These are phyloP conservation scores for Bradysia coprophila DNA, from an alignment of 1,140 invertebrate species.

Conservation along the genomic window DNA sequence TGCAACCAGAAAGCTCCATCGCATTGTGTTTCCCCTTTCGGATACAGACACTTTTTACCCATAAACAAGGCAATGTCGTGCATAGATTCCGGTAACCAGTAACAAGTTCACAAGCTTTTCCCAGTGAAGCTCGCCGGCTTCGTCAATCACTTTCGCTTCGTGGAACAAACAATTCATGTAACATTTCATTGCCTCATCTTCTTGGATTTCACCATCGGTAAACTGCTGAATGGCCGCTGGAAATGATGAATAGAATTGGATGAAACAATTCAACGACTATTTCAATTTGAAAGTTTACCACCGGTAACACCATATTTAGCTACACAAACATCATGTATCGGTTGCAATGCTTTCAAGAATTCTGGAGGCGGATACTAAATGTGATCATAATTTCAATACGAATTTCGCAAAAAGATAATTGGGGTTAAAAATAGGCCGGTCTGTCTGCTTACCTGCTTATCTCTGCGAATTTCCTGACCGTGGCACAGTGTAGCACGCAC, in stretches of 20 bases:
- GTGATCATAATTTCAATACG: no score
- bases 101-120: slow-evolving; percentile 12
- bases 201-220: slow-evolving; percentile 13
- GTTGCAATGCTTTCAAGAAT: neutral
- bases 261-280: neutral
- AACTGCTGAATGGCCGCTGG: slow-evolving; percentile 18
- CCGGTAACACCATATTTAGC: neutral
- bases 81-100: slow-evolving; percentile 10
- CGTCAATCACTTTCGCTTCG: slow-evolving; percentile 16
- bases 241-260: neutral
- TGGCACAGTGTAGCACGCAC: no score
- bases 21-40: slow-evolving; percentile 16
- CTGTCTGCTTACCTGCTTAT: no score
- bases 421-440: no score
- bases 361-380: neutral
- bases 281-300: slow-evolving; percentile 1
- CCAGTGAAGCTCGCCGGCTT: slow-evolving; percentile 17
- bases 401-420: no score
- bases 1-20: slow-evolving; percentile 20
- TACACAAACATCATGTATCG: slow-evolving; percentile 2
- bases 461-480: no score
- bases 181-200: slow-evolving; percentile 10
- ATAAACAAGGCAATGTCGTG: slow-evolving; percentile 11
- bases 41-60: slow-evolving; percentile 13
- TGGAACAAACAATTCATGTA: slow-evolving; percentile 12